Percentiles rank a stretch among this genome's conserved stretches.
Evolutionary conservation across 2,113 vertebrate genomes (phyloP).

Genomic region (Nibea albiflora): DNA sequence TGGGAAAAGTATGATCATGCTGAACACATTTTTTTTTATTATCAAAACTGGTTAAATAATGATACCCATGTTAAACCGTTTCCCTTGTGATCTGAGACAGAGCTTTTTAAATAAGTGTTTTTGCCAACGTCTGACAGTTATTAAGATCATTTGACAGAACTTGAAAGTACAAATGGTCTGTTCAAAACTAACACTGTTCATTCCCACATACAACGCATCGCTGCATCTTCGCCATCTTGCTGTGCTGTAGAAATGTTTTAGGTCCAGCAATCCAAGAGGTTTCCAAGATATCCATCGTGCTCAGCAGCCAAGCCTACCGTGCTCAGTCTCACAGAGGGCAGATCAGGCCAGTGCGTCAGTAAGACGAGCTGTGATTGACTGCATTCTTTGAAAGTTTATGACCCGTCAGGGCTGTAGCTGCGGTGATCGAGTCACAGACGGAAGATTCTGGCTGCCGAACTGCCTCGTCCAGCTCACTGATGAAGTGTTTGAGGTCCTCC

Average conservation of each 20-base stretch:
- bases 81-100: neutral
- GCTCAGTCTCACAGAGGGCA: slow-evolving; percentile 17
- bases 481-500: slow-evolving; percentile 95
- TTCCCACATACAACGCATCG: slow-evolving; percentile 3
- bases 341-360: slow-evolving; percentile 35
- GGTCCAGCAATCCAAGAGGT: slow-evolving; percentile 26
- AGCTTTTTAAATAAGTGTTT: slow-evolving; percentile 47
- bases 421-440: slow-evolving; percentile 60
- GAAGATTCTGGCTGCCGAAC: slow-evolving; percentile 76
- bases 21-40: neutral
- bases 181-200: slow-evolving; percentile 71
- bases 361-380: slow-evolving; percentile 61
- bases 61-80: slow-evolving; percentile 13
- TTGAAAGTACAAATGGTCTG: slow-evolving; percentile 38
- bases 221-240: neutral
- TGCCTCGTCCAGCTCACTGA: slow-evolving; percentile 90
- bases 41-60: slow-evolving; percentile 36
- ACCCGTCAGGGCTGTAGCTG: slow-evolving; percentile 15
- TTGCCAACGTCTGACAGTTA: slow-evolving; percentile 28
- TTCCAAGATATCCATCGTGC: neutral
- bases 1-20: slow-evolving; percentile 27
- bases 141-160: slow-evolving; percentile 28
- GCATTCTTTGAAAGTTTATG: slow-evolving; percentile 69
- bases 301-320: slow-evolving; percentile 6
- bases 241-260: slow-evolving; percentile 16